Base-by-base conservation (phyloP, 1,140 invertebrate genomes). In the Eurosta solidaginis region DNA sequence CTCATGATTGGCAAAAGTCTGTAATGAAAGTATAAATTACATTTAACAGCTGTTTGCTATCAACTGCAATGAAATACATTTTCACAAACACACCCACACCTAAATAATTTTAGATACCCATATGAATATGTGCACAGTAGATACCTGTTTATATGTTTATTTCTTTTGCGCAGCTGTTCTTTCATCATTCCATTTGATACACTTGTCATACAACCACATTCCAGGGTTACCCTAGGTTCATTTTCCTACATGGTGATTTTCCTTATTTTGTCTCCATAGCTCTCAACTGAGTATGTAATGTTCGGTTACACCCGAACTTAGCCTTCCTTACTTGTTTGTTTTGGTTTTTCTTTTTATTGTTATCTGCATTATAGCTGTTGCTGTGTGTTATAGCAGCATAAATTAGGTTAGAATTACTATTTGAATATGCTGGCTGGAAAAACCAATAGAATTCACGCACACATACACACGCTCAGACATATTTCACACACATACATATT, bases 1-100 rank as follows among this genome's bases (percentile, higher is more conserved):
- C 27, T 74, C 73, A 74, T 74, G 73, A 74, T 74, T 74, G 44
- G 42, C 73, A 22, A 74, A n/a, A 17, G 33, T 68, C 59, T 29
- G 73, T 74, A 74, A 74, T 74, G 73, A 74, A 74, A 74, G 40
- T 47, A 74, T 47, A 74, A 74, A 74, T 74, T 74, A 47, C 73
- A 74, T 45, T 74, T 47, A 68, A 68, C 36, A 29, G 59, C 5
- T 40, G 59, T n/a, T 9, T n/a, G 25, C 59, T 40, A 68, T 40
- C 22, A 74, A 40, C 25, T 27, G 36, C 73, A 74, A 29, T 45
- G 45, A 68, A 47, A 42, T 22, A 27, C 22, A 74, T 25, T 40
- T 59, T 47, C 1, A n/a, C 9, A 14, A 47, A n/a, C n/a, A n/a
- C n/a, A n/a, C n/a, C n/a, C n/a, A n/a, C n/a, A n/a, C n/a, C n/a